Evolutionary conservation across 2,113 vertebrate species (phyloP).

Genomic region (Takifugu bimaculatus): DNA sequence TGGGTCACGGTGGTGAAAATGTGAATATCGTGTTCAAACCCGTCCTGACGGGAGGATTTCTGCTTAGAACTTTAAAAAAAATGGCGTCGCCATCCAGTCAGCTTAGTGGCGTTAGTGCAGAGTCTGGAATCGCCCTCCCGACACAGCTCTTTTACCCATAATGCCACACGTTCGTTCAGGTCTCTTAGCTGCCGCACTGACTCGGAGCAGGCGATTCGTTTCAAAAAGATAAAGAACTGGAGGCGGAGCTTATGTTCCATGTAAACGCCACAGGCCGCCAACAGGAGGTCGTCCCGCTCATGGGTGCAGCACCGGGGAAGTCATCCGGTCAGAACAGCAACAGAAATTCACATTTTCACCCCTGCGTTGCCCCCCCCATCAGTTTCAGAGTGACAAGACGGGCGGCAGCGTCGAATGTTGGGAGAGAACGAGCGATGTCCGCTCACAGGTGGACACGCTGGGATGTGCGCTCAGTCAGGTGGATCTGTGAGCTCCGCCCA

Average conservation of each 20-base stretch:
- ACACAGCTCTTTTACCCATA: conserved; percentile 3
- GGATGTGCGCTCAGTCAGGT: conserved; percentile 7
- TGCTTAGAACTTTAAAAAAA: no score
- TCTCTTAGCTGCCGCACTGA: background rate
- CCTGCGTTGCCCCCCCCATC: conserved; percentile 16
- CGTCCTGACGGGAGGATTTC: no score
- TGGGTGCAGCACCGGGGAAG: no score
- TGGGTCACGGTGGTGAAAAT: conserved; percentile 44
- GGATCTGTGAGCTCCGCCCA: background rate
- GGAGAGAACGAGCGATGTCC: background rate
- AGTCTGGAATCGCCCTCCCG: background rate
- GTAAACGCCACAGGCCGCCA: background rate
- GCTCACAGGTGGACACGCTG: background rate
- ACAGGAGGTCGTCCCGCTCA: background rate
- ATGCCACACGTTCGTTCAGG: conserved; percentile 2
- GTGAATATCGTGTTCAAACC: conserved; percentile 4
- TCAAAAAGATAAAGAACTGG: background rate
- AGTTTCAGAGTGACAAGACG: background rate
- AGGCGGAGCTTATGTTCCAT: background rate
- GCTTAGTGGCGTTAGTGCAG: background rate
- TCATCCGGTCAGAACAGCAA: background rate
- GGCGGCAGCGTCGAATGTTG: background rate
- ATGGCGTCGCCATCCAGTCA: no score
- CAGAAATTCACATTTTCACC: conserved; percentile 46
- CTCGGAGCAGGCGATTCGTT: background rate